These are phyloP conservation scores for Sphaerophoria rueppellii DNA, from an alignment of 2,888 invertebrate species.

Conservation along the genomic window DNA sequence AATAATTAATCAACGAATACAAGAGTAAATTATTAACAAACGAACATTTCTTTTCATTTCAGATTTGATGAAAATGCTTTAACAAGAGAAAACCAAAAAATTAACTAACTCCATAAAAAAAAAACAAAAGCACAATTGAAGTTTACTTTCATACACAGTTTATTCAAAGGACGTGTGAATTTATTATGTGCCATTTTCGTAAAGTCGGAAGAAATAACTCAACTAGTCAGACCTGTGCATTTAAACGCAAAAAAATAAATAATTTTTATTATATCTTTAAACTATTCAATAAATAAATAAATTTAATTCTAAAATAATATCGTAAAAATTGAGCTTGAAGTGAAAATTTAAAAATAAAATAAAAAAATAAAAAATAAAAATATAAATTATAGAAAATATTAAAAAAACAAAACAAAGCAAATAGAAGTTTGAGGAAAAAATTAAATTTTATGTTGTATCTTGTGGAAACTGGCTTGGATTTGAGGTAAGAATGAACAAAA, in stretches of 20 bases:
- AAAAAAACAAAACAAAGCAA: neutral
- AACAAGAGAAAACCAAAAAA: no score
- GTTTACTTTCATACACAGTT: no score
- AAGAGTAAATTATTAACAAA: no score
- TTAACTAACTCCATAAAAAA: neutral
- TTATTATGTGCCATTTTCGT: slow-evolving; percentile 58
- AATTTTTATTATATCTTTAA: neutral
- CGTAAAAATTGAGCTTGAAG: neutral
- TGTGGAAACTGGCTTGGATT: slow-evolving; percentile 73
- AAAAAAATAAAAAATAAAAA: neutral
- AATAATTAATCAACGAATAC: no score
- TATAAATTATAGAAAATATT: neutral
- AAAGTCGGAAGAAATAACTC: slow-evolving; percentile 47
- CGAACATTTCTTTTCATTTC: neutral
- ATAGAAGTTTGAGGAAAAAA: slow-evolving; percentile 39
- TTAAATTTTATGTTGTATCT: slow-evolving; percentile 70
- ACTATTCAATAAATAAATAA: neutral
- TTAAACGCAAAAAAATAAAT: slow-evolving; percentile 32
- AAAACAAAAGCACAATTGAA: neutral
- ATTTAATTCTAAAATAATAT: neutral
- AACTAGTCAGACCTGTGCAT: slow-evolving; percentile 66
- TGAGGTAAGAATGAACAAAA: slow-evolving; percentile 51
- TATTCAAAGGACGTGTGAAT: neutral
- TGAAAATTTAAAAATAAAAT: slow-evolving; percentile 5
- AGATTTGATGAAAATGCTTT: neutral